Base-by-base conservation (phyloP, 2,113 vertebrate species). In the Eleginops maclovinus region DNA sequence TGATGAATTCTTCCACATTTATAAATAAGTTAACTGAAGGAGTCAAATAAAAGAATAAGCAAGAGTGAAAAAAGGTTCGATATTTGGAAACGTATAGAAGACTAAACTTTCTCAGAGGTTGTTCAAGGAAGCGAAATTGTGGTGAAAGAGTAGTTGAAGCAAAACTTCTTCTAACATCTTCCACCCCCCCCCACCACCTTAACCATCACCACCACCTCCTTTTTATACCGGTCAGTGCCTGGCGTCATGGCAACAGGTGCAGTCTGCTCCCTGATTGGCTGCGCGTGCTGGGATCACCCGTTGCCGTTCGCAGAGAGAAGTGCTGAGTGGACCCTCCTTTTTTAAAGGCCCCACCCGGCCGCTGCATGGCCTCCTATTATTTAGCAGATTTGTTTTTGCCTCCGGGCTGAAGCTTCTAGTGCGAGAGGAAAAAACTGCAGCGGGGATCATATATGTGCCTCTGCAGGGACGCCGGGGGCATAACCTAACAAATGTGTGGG, bases 401-500 rank as follows among this genome's bases (percentile, higher is more conserved):
- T 89, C 87, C 86, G 78, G 89, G 82, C 85, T 94, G 94, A 95
- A 95, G 68, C 89, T 95, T 95, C 94, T 92, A 91, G 94, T 72
- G 83, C 36, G 74, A 77, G 79, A 82, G 85, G 79, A 86, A 87
- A 82, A 89, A 85, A 62, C 59, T 82, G 84, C 82, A 78, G 84
- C 68, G 22, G 79, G 83, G 86, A 92, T 92, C 89, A 92, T 94
- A 94, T 93, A 93, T 93, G 93, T 81, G 86, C 82, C 91, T 91
- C 80, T 83, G 89, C 91, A 79, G 86, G 88, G 85, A 89, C 85
- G 81, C 76, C 69, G 86, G 88, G 90, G 93, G 89, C 90, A 95
- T 87, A 93, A 94, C 83, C 88, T 94, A 91, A 95, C 94, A 94
- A 93, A 95, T 95, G 94, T 95, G 95, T 83, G 95, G 95, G 88